These are phyloP conservation scores for Drosophila mayaguana DNA, from an alignment of 2,888 invertebrate species.

Conservation along the genomic window DNA sequence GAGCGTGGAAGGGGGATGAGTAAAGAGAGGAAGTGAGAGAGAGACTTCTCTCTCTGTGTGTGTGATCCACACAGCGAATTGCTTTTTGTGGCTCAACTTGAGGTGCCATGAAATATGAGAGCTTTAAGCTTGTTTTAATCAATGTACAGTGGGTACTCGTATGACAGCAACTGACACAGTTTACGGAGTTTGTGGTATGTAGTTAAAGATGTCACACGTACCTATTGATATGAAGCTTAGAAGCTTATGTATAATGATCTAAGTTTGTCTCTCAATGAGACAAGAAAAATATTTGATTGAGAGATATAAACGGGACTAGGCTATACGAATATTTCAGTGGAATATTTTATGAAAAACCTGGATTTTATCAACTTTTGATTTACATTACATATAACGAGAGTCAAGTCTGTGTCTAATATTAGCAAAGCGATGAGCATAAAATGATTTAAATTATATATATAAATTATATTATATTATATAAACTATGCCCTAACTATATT, in stretches of 20 bases:
- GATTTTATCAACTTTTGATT: too few species aligned
- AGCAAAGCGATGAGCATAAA: not conserved
- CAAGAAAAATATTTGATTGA: not conserved
- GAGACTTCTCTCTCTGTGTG: not conserved
- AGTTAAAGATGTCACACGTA: not conserved
- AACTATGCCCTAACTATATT: not conserved
- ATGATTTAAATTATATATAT: not conserved
- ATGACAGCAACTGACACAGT: not conserved
- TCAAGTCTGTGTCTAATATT: too few species aligned
- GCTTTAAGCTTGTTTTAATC: conserved; percentile 40
- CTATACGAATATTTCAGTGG: too few species aligned
- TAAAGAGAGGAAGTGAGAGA: not conserved
- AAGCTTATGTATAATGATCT: not conserved
- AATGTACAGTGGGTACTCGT: conserved; percentile 10
- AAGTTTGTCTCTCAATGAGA: not conserved
- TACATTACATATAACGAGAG: too few species aligned
- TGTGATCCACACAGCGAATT: not conserved
- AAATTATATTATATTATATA: not conserved
- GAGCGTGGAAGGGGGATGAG: not conserved
- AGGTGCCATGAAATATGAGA: conserved; percentile 7
- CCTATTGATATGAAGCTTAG: not conserved
- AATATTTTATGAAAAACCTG: too few species aligned
- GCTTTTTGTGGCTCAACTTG: not conserved
- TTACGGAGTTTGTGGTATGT: not conserved
- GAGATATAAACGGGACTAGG: not conserved